phyloP scores from a whole-genome alignment of 2,113 vertebrate genomes.

The Nettapus auritus region DNA sequence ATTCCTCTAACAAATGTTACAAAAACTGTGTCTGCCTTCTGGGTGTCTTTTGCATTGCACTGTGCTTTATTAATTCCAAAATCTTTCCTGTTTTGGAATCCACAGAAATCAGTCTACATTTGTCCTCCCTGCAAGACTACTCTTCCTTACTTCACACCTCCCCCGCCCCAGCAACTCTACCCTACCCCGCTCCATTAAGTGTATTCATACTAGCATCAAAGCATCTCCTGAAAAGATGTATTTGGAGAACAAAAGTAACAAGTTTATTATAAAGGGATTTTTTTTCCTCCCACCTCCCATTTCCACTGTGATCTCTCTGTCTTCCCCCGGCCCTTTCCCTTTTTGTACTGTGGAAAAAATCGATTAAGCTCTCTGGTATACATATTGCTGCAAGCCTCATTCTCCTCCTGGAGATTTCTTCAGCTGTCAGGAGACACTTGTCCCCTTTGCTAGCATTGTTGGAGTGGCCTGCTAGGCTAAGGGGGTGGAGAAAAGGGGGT shows the following conservation, averaged over 20 bases:
- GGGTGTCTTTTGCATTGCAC: not conserved
- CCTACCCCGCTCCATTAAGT: conserved; percentile 16
- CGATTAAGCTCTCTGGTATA: conserved; percentile 60
- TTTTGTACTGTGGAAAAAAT: conserved; percentile 72
- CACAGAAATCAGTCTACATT: conserved; percentile 35
- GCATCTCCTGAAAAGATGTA: conserved; percentile 46
- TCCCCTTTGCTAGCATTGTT: conserved; percentile 79
- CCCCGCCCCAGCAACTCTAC: not conserved
- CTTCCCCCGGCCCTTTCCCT: not conserved
- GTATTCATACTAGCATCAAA: conserved; percentile 63
- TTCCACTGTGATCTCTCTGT: not conserved
- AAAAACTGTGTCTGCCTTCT: not conserved
- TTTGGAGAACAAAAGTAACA: conserved; percentile 65
- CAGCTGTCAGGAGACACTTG: conserved; percentile 76
- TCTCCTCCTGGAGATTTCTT: conserved; percentile 64
- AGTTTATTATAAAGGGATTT: conserved; percentile 67
- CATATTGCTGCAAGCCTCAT: conserved; percentile 37
- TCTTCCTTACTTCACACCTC: not conserved
- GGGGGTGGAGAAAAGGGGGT: conserved; percentile 68
- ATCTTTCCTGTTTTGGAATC: not conserved
- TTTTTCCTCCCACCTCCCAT: not conserved
- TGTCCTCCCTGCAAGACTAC: conserved; percentile 23
- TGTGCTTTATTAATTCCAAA: not conserved
- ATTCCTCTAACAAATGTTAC: not conserved
- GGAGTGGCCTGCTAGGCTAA: conserved; percentile 48